Percentiles rank a stretch among this genome's conserved stretches.
Evolutionary conservation across 2,888 invertebrate genomes (phyloP).

Genomic region (Stenolophus ochropezus): DNA sequence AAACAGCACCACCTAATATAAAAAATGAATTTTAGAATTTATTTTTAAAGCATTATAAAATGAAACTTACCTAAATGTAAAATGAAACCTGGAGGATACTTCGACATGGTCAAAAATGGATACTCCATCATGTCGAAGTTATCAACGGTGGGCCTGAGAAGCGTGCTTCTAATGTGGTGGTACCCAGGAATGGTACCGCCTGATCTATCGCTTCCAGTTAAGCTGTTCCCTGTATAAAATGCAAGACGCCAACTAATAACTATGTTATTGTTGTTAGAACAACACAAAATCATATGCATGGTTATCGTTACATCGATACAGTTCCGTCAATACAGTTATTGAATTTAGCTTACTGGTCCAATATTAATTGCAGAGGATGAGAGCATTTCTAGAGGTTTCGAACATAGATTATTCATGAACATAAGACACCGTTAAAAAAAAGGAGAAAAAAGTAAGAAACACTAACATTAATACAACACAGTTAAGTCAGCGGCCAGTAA

Average conservation of each 20-base stretch:
- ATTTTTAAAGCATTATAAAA: slow-evolving; percentile 67
- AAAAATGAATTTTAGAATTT: background rate
- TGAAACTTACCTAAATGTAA: slow-evolving; percentile 83
- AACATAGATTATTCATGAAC: slow-evolving; percentile 57
- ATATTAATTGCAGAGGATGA: slow-evolving; percentile 58
- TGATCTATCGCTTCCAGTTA: slow-evolving; percentile 81
- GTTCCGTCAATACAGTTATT: slow-evolving; percentile 50
- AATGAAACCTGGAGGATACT: slow-evolving; percentile 92
- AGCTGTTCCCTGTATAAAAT: slow-evolving; percentile 81
- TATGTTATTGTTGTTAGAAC: slow-evolving; percentile 56
- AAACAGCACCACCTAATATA: slow-evolving; percentile 86
- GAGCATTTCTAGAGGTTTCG: slow-evolving; percentile 55
- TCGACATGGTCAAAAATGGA: slow-evolving; percentile 94
- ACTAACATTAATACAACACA: slow-evolving; percentile 60
- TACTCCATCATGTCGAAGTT: slow-evolving; percentile 94
- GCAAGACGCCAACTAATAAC: slow-evolving; percentile 1
- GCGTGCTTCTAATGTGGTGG: slow-evolving; percentile 75
- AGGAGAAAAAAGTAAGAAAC: slow-evolving; percentile 52
- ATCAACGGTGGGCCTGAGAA: slow-evolving; percentile 81
- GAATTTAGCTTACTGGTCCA: slow-evolving; percentile 62
- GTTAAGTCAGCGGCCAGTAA: slow-evolving; percentile 61
- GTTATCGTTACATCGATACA: slow-evolving; percentile 54
- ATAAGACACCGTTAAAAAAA: slow-evolving; percentile 52
- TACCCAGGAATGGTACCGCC: slow-evolving; percentile 76
- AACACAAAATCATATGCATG: slow-evolving; percentile 52